Evolutionary conservation across 2,888 invertebrate species (phyloP), one percentile per base, ranked within the genome.

Genomic region (Melolontha melolontha): DNA sequence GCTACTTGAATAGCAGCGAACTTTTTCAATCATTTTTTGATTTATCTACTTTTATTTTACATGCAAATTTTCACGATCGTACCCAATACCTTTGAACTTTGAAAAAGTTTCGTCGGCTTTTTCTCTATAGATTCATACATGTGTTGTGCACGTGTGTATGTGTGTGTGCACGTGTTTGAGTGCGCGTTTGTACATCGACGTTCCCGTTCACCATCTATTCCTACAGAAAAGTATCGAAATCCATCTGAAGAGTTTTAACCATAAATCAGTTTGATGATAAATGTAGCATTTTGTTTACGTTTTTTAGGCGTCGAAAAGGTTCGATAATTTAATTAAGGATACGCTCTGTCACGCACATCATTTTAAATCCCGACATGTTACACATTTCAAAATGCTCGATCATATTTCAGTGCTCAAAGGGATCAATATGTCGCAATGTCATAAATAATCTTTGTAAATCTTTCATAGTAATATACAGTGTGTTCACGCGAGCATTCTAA

Each of bases 1-100:
- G 29, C 16, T 5, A 10, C 39, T 47, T 47, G 34, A 49, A 47
- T 47, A 44, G 16, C 14, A 34, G 59, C n/a, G 64, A 65, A 65
- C 64, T 65, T 65, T 65, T 65, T 65, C 64, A 65, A 65, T 65
- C 64, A 65, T 54, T 65, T 64, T 54, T 65, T 65, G 64, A 65
- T 54, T 65, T 65, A 65, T 65, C 64, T 65, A 44, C 54, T 65
- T 65, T 65, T 65, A 65, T 65, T 65, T 54, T 39, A 42, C 40
- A 68, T 55, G 49, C 40, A 64, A 64, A 66, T 66, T 59, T 66
- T 49, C 8, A 39, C 64, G 29, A 39, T 62, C 59, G 39, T 47
- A 39, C 14, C 22, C 49, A 34, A 11, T 62, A 62, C 59, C 59
- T 62, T 62, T 62, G 59, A 62, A 62, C 59, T 47, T 47, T 54